Percentiles rank a stretch among this genome's conserved stretches.
These are phyloP conservation scores for Rhinogobius similis DNA, from an alignment of 2,113 vertebrate genomes.

Conservation along the genomic window DNA sequence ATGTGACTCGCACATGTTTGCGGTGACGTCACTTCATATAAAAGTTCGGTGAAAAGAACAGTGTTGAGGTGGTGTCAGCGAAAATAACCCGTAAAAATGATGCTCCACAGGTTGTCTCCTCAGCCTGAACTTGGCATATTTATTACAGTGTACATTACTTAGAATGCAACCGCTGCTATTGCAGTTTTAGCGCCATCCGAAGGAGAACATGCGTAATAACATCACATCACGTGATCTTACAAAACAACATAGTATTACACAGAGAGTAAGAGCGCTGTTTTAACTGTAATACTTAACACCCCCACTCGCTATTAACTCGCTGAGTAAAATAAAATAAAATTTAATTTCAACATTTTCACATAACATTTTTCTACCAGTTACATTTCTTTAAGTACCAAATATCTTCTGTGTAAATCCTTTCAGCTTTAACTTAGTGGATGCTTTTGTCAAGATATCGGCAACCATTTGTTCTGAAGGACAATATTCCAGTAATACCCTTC, in stretches of 20 bases:
- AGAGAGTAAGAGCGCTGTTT: not conserved
- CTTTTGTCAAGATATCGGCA: slow-evolving; percentile 14
- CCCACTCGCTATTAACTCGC: slow-evolving; percentile 3
- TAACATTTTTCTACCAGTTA: not conserved
- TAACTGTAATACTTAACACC: not conserved
- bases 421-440: slow-evolving; percentile 6
- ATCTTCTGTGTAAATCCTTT: not conserved
- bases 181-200: not conserved
- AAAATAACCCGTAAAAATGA: too few species aligned
- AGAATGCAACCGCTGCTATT: not conserved
- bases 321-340: not conserved
- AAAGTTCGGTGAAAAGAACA: too few species aligned
- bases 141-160: not conserved
- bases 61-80: too few species aligned
- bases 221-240: not conserved
- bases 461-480: slow-evolving; percentile 25
- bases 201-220: not conserved
- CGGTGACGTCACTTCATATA: too few species aligned
- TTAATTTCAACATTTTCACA: not conserved
- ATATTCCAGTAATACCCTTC: slow-evolving; percentile 7
- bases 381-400: slow-evolving; percentile 1
- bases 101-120: too few species aligned
- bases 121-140: not conserved
- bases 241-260: not conserved
- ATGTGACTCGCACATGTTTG: too few species aligned